Evolutionary conservation across 2,888 invertebrate species (phyloP).

Genomic region (Punctoribates punctum): DNA sequence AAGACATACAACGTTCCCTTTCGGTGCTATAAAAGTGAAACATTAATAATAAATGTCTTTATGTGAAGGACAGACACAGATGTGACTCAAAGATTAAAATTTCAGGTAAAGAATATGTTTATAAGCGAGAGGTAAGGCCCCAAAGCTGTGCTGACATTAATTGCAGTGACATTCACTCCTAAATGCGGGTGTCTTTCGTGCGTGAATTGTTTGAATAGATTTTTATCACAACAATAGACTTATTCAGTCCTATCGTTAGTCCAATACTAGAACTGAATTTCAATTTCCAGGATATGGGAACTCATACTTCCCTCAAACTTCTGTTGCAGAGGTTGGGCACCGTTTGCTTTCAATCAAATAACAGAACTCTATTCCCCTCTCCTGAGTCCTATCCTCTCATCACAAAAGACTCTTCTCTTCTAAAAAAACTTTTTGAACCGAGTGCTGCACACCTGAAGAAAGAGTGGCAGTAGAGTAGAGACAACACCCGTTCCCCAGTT

Average conservation of each 20-base stretch:
- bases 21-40: not conserved
- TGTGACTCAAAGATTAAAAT: constrained; percentile 1
- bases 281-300: constrained; percentile 31
- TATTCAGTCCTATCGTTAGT: not conserved
- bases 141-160: not conserved
- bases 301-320: constrained; percentile 15
- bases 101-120: not conserved
- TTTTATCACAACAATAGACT: not conserved
- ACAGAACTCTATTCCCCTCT: not conserved
- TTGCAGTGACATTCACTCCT: constrained; percentile 1
- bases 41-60: not conserved
- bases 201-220: constrained; percentile 11
- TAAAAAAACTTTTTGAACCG: not conserved
- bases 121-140: not conserved
- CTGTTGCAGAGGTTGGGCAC: constrained; percentile 19
- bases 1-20: not conserved
- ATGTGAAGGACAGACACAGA: constrained; percentile 25
- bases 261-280: not conserved
- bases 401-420: not conserved
- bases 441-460: not conserved
- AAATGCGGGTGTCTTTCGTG: constrained; percentile 25
- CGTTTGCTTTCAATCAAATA: not conserved
- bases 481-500: not conserved
- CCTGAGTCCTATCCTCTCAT: not conserved
- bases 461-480: not conserved